phyloP scores from a whole-genome alignment of 2,113 vertebrate genomes.

The Scomber japonicus region DNA sequence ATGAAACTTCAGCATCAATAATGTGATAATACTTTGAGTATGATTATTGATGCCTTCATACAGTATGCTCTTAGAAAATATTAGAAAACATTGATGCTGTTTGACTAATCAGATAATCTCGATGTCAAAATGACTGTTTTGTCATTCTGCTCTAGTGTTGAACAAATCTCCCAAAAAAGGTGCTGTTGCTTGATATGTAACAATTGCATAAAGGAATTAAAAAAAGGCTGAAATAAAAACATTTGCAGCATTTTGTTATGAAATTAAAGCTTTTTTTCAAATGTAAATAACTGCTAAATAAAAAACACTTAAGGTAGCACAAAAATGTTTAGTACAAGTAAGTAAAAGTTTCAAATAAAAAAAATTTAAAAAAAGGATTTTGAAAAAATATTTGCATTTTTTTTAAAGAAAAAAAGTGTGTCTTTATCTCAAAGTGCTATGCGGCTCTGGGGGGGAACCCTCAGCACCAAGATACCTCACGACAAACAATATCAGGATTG shows the following conservation, averaged over 20 bases:
- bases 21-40: background rate
- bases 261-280: slow-evolving; percentile 71
- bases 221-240: slow-evolving; percentile 28
- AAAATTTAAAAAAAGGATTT: background rate
- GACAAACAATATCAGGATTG: slow-evolving; percentile 23
- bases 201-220: slow-evolving; percentile 36
- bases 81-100: background rate
- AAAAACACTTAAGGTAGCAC: slow-evolving; percentile 17
- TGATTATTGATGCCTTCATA: slow-evolving; percentile 11
- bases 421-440: slow-evolving; percentile 77
- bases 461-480: slow-evolving; percentile 48
- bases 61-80: slow-evolving; percentile 9
- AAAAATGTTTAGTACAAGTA: slow-evolving; percentile 50
- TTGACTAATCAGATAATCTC: slow-evolving; percentile 17
- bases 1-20: background rate
- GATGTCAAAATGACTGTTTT: background rate
- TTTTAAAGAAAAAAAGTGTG: slow-evolving; percentile 37
- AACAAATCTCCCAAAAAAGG: slow-evolving; percentile 39
- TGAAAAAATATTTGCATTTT: slow-evolving; percentile 54
- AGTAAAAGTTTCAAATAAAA: slow-evolving; percentile 58
- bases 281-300: slow-evolving; percentile 41
- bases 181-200: slow-evolving; percentile 47
- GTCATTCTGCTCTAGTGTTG: slow-evolving; percentile 44
- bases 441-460: slow-evolving; percentile 47
- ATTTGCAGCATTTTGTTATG: slow-evolving; percentile 57